phyloP scores from a whole-genome alignment of 2,888 invertebrate species.

The Dromius quadrimaculatus region DNA sequence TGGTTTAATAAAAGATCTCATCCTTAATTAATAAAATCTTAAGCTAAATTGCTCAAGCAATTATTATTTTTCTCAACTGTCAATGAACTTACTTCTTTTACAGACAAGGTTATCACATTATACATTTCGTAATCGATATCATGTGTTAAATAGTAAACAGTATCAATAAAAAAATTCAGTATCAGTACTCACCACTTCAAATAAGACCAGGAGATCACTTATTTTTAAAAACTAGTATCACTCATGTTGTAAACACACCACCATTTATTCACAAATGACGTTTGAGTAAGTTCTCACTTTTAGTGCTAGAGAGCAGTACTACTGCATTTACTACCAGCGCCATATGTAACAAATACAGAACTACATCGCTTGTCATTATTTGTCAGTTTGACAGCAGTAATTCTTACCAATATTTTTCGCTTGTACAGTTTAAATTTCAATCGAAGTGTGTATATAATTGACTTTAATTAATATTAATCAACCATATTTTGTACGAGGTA shows the following conservation, averaged over 20 bases:
- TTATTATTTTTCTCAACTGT: conserved; percentile 48
- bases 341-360: too few relatives aligned
- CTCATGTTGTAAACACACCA: conserved; percentile 52
- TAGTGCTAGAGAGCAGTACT: conserved; percentile 19
- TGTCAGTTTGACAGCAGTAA: too few relatives aligned
- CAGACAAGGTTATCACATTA: conserved; percentile 38
- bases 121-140: conserved; percentile 4
- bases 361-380: too few relatives aligned
- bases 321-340: too few relatives aligned
- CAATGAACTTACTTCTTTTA: conserved; percentile 46
- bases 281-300: conserved; percentile 24
- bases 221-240: conserved; percentile 42
- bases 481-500: too few relatives aligned
- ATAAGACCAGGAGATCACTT: conserved; percentile 20
- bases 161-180: not conserved
- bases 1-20: conserved; percentile 2
- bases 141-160: conserved; percentile 10
- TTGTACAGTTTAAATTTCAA: too few relatives aligned
- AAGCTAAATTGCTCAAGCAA: conserved; percentile 28
- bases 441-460: too few relatives aligned
- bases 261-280: conserved; percentile 45
- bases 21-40: conserved; percentile 27
- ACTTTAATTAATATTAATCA: too few relatives aligned
- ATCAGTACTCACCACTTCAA: conserved; percentile 26
- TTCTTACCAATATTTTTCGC: too few relatives aligned